These are phyloP conservation scores for Orientallactaga bullata DNA, from an alignment of 2,113 vertebrate genomes.

Conservation along the genomic window DNA sequence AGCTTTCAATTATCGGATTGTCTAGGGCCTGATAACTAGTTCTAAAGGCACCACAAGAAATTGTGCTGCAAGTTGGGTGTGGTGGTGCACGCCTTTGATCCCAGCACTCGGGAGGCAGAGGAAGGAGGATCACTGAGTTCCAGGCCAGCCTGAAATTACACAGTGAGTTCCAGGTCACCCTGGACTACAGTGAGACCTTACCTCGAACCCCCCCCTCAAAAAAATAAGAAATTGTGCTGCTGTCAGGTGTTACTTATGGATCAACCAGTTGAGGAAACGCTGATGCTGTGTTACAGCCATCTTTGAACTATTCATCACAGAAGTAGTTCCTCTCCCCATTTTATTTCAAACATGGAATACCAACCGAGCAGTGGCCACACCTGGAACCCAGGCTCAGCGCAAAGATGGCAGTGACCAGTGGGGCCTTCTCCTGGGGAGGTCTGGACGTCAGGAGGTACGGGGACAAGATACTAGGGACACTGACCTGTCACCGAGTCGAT, in stretches of 20 bases:
- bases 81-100: too few species aligned
- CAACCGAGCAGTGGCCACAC: constrained; percentile 73
- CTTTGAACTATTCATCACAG: constrained; percentile 31
- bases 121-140: too few species aligned
- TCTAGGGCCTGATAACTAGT: constrained; percentile 14
- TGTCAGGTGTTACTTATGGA: background rate
- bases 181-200: too few species aligned
- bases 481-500: constrained; percentile 77
- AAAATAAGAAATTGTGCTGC: background rate
- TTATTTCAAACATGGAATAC: constrained; percentile 72
- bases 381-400: background rate
- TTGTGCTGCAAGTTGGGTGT: background rate
- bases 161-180: too few species aligned
- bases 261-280: background rate
- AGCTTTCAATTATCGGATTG: constrained; percentile 39
- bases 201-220: too few species aligned
- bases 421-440: background rate
- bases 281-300: background rate
- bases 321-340: constrained; percentile 77
- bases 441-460: background rate
- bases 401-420: background rate
- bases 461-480: constrained; percentile 61
- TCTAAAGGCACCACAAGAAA: constrained; percentile 24
- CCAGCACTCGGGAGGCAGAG: too few species aligned
- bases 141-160: too few species aligned